Conservation (phyloP, 2,888 invertebrate species). For the Pseudococcus jackbeardsleyi region DNA sequence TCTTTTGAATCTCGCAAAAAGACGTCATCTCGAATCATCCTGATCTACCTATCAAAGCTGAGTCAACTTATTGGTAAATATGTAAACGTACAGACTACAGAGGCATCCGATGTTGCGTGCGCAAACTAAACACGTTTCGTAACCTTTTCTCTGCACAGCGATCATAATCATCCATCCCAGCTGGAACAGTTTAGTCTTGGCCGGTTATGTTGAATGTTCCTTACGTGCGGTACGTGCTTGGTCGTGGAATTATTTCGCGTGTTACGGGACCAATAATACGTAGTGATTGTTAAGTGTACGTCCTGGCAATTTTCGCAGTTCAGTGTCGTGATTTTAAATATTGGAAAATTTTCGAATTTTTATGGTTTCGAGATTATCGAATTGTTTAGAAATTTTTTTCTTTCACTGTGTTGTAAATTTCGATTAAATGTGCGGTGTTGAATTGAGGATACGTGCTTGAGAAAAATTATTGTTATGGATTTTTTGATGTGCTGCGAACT, state of each 20-base stretch:
- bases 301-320: neutral
- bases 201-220: neutral
- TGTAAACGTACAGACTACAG: no score
- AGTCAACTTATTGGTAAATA: constrained; percentile 24
- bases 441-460: constrained; percentile 2
- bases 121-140: constrained; percentile 45
- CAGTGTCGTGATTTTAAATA: constrained; percentile 11
- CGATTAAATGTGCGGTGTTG: constrained; percentile 31
- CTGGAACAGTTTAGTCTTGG: constrained; percentile 40
- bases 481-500: constrained; percentile 5
- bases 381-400: neutral
- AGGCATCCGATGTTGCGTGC: constrained; percentile 25
- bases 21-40: neutral
- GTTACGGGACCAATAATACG: neutral
- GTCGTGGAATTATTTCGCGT: neutral
- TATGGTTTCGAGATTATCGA: neutral
- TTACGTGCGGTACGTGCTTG: neutral
- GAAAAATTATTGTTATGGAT: constrained; percentile 38
- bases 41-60: neutral
- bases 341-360: neutral
- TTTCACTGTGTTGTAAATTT: neutral
- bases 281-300: constrained; percentile 27
- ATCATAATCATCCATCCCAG: neutral
- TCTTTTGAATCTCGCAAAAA: neutral
- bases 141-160: constrained; percentile 11